Percentiles rank a stretch among this genome's conserved stretches.
Conservation (phyloP, 2,797 vertebrate species). For the Thalassophryne amazonica region DNA sequence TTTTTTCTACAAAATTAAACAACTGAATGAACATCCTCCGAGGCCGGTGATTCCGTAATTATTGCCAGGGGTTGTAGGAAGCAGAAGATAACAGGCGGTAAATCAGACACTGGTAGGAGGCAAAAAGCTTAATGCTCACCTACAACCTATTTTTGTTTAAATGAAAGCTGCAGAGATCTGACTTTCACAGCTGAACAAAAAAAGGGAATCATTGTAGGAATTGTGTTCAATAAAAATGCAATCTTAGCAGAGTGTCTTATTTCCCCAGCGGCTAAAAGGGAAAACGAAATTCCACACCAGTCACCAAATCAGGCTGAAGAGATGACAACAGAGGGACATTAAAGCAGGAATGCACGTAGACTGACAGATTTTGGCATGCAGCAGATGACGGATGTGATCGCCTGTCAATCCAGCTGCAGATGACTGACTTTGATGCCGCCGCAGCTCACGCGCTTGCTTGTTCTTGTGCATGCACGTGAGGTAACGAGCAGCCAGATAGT, state of each 20-base stretch:
- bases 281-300: conserved; percentile 16
- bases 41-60: too few relatives aligned
- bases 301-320: conserved; percentile 8
- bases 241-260: neutral
- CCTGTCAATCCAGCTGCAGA: conserved; percentile 56
- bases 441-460: conserved; percentile 58
- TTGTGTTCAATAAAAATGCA: neutral
- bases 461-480: conserved; percentile 40
- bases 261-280: conserved; percentile 17
- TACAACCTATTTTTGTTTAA: too few relatives aligned
- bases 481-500: conserved; percentile 69
- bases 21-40: too few relatives aligned
- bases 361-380: conserved; percentile 42
- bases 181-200: neutral
- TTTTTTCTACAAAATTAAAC: too few relatives aligned
- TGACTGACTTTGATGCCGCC: conserved; percentile 65
- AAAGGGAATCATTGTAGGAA: conserved; percentile 12
- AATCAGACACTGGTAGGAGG: conserved; percentile 46
- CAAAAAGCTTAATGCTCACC: too few relatives aligned
- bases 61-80: too few relatives aligned
- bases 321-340: conserved; percentile 38
- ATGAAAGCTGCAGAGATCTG: neutral
- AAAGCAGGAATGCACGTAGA: conserved; percentile 58
- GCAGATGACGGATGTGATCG: conserved; percentile 53
- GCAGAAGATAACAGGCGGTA: conserved; percentile 49